Conservation (phyloP, 2,888 invertebrate genomes). For the Idaea aversata region DNA sequence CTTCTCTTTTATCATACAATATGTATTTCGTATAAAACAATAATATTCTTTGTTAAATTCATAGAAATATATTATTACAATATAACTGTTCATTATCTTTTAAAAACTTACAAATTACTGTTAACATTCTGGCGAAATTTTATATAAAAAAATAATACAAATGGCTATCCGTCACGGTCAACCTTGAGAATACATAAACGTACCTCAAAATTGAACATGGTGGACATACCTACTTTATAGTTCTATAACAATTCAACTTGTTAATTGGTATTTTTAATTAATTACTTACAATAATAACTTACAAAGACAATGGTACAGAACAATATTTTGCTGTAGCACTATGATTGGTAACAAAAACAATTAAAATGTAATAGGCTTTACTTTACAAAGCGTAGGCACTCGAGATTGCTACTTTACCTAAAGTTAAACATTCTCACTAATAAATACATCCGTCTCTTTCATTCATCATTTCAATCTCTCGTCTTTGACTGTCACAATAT, state of each 20-base stretch:
- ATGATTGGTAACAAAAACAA: slow-evolving; percentile 79
- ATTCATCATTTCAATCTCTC: slow-evolving; percentile 33
- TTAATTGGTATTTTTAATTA: slow-evolving; percentile 75
- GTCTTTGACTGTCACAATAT: slow-evolving; percentile 36
- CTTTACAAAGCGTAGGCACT: slow-evolving; percentile 81
- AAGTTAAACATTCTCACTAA: slow-evolving; percentile 75
- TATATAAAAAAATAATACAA: slow-evolving; percentile 79
- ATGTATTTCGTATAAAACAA: slow-evolving; percentile 76
- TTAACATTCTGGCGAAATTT: slow-evolving; percentile 77
- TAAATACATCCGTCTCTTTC: slow-evolving; percentile 72
- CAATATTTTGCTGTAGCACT: slow-evolving; percentile 64
- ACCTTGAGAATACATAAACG: slow-evolving; percentile 16
- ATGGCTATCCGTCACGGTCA: slow-evolving; percentile 40
- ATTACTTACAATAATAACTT: slow-evolving; percentile 64
- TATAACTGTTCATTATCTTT: slow-evolving; percentile 75
- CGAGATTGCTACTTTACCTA: slow-evolving; percentile 79
- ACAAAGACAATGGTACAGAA: slow-evolving; percentile 78
- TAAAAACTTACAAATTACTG: slow-evolving; percentile 79
- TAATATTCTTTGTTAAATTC: slow-evolving; percentile 80
- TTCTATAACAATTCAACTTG: slow-evolving; percentile 77
- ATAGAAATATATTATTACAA: slow-evolving; percentile 81
- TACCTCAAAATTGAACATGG: slow-evolving; percentile 35
- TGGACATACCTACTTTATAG: slow-evolving; percentile 40
- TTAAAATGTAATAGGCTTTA: slow-evolving; percentile 74
- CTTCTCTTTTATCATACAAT: slow-evolving; percentile 74